Evolutionary conservation across 2,888 invertebrate genomes (phyloP).

Genomic region (Uropetala carovei): DNA sequence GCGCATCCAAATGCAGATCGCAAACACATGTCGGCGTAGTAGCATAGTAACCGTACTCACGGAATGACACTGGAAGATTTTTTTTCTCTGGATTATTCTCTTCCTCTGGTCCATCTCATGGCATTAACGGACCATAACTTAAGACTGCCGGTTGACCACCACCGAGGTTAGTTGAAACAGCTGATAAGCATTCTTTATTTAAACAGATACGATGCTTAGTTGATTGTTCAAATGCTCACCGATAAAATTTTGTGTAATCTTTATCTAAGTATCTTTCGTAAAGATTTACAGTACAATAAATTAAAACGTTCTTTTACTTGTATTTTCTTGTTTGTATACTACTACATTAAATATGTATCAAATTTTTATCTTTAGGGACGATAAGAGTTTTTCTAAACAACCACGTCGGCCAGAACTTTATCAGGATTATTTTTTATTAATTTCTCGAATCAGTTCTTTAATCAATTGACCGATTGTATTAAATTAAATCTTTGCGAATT

Average conservation of each 20-base stretch:
- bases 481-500: too few relatives aligned
- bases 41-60: background rate
- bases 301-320: too few relatives aligned
- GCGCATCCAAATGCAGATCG: background rate
- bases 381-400: too few relatives aligned
- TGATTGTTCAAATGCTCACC: background rate
- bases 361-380: too few relatives aligned
- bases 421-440: too few relatives aligned
- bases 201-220: background rate
- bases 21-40: background rate
- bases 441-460: too few relatives aligned
- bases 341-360: too few relatives aligned
- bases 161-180: background rate
- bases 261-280: background rate
- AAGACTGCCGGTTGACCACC: background rate
- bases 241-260: conserved; percentile 9
- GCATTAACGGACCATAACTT: background rate
- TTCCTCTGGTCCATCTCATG: background rate
- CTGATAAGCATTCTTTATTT: conserved; percentile 8
- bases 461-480: too few relatives aligned
- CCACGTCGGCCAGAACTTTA: too few relatives aligned
- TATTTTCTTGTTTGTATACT: too few relatives aligned
- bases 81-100: background rate
- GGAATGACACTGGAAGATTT: background rate
- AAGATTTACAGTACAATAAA: too few relatives aligned